These are phyloP conservation scores for Tychaedon coryphoeus DNA, from an alignment of 2,113 vertebrate species.

Conservation along the genomic window DNA sequence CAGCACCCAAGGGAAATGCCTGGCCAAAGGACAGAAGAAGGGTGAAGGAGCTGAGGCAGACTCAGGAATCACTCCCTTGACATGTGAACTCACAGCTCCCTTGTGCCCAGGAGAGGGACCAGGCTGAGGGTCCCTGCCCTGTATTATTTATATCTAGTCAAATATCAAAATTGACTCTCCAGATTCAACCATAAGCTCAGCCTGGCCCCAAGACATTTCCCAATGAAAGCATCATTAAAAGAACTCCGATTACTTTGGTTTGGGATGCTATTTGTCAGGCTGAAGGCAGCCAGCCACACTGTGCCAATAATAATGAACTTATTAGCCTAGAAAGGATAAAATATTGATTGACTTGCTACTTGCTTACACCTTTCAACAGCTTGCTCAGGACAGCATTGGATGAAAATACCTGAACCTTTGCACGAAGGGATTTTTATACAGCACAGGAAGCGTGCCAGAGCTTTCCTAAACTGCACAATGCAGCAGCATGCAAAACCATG, in stretches of 20 bases:
- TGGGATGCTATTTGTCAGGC: neutral
- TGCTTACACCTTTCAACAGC: neutral
- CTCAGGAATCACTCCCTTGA: neutral
- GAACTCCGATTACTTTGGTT: neutral
- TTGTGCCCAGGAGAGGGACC: neutral
- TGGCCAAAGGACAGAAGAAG: neutral
- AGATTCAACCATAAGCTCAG: neutral
- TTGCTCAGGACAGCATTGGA: neutral
- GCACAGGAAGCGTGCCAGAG: accelerated
- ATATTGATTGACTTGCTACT: neutral
- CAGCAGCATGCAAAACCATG: accelerated
- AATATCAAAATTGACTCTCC: neutral
- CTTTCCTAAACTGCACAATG: neutral
- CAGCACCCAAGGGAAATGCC: neutral
- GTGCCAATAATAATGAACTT: neutral
- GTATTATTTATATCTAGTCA: neutral
- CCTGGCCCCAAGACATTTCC: neutral
- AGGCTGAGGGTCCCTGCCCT: neutral
- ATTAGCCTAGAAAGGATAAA: neutral
- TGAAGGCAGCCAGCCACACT: neutral
- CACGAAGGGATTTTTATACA: neutral
- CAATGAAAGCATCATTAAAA: neutral
- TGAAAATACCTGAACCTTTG: neutral
- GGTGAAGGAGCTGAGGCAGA: neutral
- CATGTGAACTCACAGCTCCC: accelerated